Evolutionary conservation across 2,888 invertebrate species (phyloP), one percentile per base, ranked within the genome.

Genomic region (Rhingia rostrata): DNA sequence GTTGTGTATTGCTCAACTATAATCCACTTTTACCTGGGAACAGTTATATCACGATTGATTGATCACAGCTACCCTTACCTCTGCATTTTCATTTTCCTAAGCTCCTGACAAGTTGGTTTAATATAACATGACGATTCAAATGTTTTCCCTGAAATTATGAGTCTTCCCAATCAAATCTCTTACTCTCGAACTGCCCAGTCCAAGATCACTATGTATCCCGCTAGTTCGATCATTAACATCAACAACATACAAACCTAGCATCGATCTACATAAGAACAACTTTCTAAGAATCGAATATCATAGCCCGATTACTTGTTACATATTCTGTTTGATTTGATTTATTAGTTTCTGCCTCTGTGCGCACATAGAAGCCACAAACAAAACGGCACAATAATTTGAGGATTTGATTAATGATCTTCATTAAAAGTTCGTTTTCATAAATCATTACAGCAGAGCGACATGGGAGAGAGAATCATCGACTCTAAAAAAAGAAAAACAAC

Each of bases 361-460:
- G 53, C 60, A 74, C 39, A 53, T 69, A 61, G 69, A 84, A 83
- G 78, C 83, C 83, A 79, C 83, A 83, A 79, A 74, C 83, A 83
- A 83, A 83, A 83, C 78, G 78, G 83, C 83, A 79, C 73, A 83
- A 69, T 63, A 83, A 73, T 83, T 83, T 84, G 84, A 79, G 58
- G 69, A 75, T 70, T 79, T 84, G 84, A 84, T 84, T 84, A 84
- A 84, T 84, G 84, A 53, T 84, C 79, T 79, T 70, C 79, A 84
- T 84, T 84, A 84, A 84, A 84, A 84, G 79, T 84, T 84, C 79
- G 70, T 84, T 84, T 84, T 75, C 84, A 84, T 84, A 84, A 84
- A 84, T 84, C 84, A 84, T 84, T 60, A 30, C 43, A 64, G 32
- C 67, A 53, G 22, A 22, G 63, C 61, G 53, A 32, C 70, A 53